phyloP scores from a whole-genome alignment of 1,140 invertebrate species.

The Halyomorpha halys region DNA sequence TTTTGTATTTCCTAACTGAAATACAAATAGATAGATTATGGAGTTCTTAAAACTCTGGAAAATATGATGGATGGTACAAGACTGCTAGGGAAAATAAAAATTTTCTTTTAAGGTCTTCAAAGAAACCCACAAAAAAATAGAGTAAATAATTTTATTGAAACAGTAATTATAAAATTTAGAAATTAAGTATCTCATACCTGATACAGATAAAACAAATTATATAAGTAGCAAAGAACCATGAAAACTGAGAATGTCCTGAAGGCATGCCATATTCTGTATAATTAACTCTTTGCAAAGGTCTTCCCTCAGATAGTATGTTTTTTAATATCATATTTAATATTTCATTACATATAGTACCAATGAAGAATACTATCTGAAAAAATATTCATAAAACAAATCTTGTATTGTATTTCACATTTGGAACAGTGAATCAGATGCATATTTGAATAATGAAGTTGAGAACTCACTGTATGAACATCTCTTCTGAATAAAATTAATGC shows the following conservation, averaged over 20 bases:
- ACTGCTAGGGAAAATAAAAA: too few relatives aligned
- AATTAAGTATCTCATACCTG: constrained; percentile 47
- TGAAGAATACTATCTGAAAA: constrained; percentile 71
- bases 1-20: too few relatives aligned
- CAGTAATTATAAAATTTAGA: too few relatives aligned
- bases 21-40: too few relatives aligned
- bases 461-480: constrained; percentile 80
- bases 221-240: constrained; percentile 86
- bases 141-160: not conserved
- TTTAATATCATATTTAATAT: constrained; percentile 70
- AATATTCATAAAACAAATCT: constrained; percentile 13
- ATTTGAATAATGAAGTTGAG: constrained; percentile 7
- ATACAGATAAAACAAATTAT: constrained; percentile 76
- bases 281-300: constrained; percentile 53
- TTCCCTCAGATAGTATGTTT: constrained; percentile 65
- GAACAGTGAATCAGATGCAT: not conserved
- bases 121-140: not conserved
- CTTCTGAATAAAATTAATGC: constrained; percentile 77
- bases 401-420: not conserved
- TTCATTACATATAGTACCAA: constrained; percentile 70
- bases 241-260: constrained; percentile 82
- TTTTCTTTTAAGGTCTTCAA: too few relatives aligned
- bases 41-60: too few relatives aligned
- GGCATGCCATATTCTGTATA: constrained; percentile 91
- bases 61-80: too few relatives aligned